Base-by-base conservation (phyloP, 1,140 invertebrate genomes). In the Linepithema humile region DNA sequence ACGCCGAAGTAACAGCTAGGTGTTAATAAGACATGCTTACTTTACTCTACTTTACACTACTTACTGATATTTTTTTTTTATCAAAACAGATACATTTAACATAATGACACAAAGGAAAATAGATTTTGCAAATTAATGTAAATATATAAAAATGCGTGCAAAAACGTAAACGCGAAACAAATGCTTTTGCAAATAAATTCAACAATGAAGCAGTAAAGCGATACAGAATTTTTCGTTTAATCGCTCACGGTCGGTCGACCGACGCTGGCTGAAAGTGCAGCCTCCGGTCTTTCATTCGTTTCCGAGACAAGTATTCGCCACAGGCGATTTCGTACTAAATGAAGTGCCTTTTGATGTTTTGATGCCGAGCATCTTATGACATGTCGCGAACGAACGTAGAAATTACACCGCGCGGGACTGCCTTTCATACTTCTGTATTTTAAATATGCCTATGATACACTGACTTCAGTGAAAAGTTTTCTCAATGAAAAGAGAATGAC, bases 311-410 rank as follows among this genome's bases (percentile, higher is more conserved):
- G 35, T 10, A 40, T 26, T 55, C 23, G 64, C 64, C 50, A 55
- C 20, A 23, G n/a, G 48, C 64, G 35, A 80, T 55, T 40, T 80
- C 9, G 20, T 69, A 55, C 35, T 55, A 55, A 78, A 69, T 15
- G 35, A 2, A 69, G 35, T 57, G 48, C 10, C 62, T 78, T 78
- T 80, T 80, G 62, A 43, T 69, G 75, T 80, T 57, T 69, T 40
- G 60, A 35, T 67, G 10, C 26, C 3, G 48, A 67, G 53, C 23
- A 26, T 80, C 43, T 65, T 15, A 40, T 65, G 48, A 55, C 64
- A 1, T 40, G 0, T 20, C 35, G 64, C 10, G 60, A 38, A 35
- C 29, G n/a, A 69, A 38, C 45, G 26, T 32, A 69, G 43, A 69
- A 32, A 69, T 69, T 80, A 80, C 48, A 40, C 7, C 1, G 40